Evolutionary conservation across 2,113 vertebrate species (phyloP), one percentile per base, ranked within the genome.

Genomic region (Lophura nycthemera): DNA sequence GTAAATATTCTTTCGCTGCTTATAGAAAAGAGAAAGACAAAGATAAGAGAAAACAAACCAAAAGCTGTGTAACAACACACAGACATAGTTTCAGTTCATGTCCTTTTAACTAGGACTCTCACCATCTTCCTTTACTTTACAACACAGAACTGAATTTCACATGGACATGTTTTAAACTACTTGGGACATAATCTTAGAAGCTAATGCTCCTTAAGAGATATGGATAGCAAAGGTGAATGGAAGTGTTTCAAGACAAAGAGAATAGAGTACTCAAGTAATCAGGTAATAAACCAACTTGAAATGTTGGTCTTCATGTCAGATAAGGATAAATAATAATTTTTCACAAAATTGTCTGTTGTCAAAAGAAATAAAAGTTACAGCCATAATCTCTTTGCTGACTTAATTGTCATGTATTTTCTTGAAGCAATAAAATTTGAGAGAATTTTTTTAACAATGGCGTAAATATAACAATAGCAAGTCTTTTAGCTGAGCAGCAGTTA

Each of bases 161-260:
- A 78, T 29, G 42, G 24, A 47, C 30, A 27, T 65, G 21, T 52
- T 90, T 72, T 40, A 78, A 61, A 43, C 30, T 75, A 25, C 47
- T 27, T 87, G 47, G 48, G 69, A 91, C 74, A 81, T 20, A 61
- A 0, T 1, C 27, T 57, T 30, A 61, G 34, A 9, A 43, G 29
- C 47, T 83, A 52, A 40, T 1, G 1, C 8, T 83, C 38, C 59
- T 79, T 42, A 80, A 87, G 50, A 19, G 8, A 29, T 15, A 43
- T 0, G 13, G 11, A 13, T 43, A 67, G 13, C 15, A 47, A 42
- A 24, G 0, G 1, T 8, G 40, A 88, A 45, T 12, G 18, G n/a
- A 76, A 85, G 36, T 7, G 2, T 66, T 86, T 83, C 57, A 86
- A 80, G 70, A 66, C 29, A 59, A 36, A 7, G 7, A 45, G 10